Percentiles rank a stretch among this genome's conserved stretches.
phyloP scores from a whole-genome alignment of 2,113 vertebrate species.

The Erinaceus europaeus region DNA sequence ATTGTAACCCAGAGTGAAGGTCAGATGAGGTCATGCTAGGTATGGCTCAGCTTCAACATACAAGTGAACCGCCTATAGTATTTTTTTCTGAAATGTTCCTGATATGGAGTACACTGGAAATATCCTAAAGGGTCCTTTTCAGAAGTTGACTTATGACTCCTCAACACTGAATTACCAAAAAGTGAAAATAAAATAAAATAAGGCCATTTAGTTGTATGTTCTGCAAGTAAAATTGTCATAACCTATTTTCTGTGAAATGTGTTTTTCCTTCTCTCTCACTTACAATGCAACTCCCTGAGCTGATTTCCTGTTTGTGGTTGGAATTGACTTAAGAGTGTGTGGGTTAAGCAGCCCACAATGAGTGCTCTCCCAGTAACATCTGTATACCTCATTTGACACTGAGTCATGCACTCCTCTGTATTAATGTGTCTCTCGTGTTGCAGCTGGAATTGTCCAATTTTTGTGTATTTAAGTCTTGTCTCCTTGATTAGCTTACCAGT shows the following conservation, averaged over 20 bases:
- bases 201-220: background rate
- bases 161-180: background rate
- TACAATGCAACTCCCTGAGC: background rate
- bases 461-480: background rate
- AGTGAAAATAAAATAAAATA: background rate
- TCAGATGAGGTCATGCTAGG: background rate
- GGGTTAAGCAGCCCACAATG: background rate
- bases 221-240: constrained; percentile 24
- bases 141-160: background rate
- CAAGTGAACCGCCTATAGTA: background rate
- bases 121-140: background rate
- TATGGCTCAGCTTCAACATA: background rate
- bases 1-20: background rate
- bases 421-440: constrained; percentile 33
- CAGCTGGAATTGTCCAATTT: constrained; percentile 22
- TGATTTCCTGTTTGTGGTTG: constrained; percentile 43
- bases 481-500: constrained; percentile 13
- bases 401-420: constrained; percentile 40
- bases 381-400: constrained; percentile 53
- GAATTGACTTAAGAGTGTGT: constrained; percentile 20
- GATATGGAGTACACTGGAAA: background rate
- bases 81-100: constrained; percentile 6
- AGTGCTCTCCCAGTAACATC: background rate
- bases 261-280: background rate
- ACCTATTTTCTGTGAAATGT: background rate